Base-by-base conservation (phyloP, 2,797 vertebrate genomes). In the Ctenosaura bakeri region DNA sequence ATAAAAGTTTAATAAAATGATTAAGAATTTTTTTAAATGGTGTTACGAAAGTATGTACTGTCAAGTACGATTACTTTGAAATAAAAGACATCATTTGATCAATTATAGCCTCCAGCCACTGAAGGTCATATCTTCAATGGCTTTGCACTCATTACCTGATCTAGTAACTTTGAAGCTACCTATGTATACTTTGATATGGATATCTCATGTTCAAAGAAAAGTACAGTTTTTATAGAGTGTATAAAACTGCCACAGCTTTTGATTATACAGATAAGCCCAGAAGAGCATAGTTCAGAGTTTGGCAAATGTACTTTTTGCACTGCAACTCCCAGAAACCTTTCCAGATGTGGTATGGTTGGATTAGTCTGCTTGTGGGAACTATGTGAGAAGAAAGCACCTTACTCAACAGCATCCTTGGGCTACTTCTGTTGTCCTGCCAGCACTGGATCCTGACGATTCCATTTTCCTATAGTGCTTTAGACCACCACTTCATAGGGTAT, bases 151-250 rank as follows among this genome's bases (percentile, higher is more conserved):
- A 84, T 38, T 88, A 86, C 84, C 0, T 86, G 73, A 59, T 76
- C 52, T 59, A 56, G 35, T 88, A 46, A 92, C 81, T 86, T 80
- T 89, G 59, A 74, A 94, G 42, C n/a, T 91, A 4, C 83, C 29
- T 80, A 46, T 20, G 8, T n/a, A 32, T 22, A 13, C 35, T 71
- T 85, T 79, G 24, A 56, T 83, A 66, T 86, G 52, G 1, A 73
- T 81, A 32, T 46, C 35, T 59, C 26, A 35, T 86, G 71, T 56
- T 18, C 13, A 26, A 29, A n/a, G 62, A 29, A 81, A 46, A n/a
- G 10, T 6, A 56, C n/a, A 54, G 64, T 66, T 66, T 66, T 66
- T 66, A 66, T 29, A 66, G 6, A 66, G 13, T 22, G 6, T 29
- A 9, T 24, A 46, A 77, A 22, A 1, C 20, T 14, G 7, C 29